Conservation (phyloP, 2,113 vertebrate genomes). For the Phrynosoma blainvillii region DNA sequence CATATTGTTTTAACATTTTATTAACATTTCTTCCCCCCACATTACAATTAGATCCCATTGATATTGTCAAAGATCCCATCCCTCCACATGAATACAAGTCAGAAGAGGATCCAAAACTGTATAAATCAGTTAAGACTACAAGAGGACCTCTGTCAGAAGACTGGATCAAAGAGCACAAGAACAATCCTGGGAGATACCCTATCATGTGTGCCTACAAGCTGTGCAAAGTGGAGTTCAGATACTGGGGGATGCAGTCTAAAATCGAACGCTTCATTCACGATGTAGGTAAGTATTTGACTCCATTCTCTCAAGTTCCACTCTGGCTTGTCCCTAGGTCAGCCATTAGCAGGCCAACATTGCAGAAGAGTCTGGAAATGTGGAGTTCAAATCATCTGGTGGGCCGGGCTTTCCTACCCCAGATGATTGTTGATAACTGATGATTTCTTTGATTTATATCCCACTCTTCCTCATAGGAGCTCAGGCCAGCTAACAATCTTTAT, state of each 20-base stretch:
- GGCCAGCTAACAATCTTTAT: too few species aligned
- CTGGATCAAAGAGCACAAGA: constrained; percentile 92
- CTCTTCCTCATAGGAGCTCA: background rate
- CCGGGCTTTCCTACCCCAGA: background rate
- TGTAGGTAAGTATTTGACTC: constrained; percentile 84
- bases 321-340: background rate
- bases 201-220: constrained; percentile 99
- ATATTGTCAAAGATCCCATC: constrained; percentile 95
- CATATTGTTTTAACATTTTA: background rate
- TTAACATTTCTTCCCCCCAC: background rate
- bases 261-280: constrained; percentile 99
- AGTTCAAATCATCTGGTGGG: background rate
- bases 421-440: background rate
- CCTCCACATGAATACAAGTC: constrained; percentile 91
- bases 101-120: constrained; percentile 94
- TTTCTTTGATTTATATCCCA: too few species aligned
- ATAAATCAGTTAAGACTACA: constrained; percentile 90
- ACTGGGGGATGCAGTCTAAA: constrained; percentile 99
- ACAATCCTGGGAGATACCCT: constrained; percentile 81
- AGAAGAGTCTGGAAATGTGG: background rate
- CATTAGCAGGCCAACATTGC: background rate
- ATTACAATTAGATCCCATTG: constrained; percentile 85
- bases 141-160: constrained; percentile 91
- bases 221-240: constrained; percentile 98
- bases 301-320: background rate